phyloP scores from a whole-genome alignment of 2,888 invertebrate genomes.

The Diachrysia chrysitis region DNA sequence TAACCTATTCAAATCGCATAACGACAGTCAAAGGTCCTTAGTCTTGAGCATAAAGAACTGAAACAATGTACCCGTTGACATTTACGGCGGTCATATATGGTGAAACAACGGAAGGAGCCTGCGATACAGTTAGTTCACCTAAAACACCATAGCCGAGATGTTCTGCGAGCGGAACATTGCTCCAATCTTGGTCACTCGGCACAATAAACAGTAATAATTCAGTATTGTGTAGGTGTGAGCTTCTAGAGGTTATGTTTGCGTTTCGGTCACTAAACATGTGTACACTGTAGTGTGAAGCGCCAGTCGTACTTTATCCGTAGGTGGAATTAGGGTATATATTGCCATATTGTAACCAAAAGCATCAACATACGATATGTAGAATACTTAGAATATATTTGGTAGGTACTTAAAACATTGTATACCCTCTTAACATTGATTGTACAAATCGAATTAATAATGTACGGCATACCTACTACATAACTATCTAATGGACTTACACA shows the following conservation, averaged over 20 bases:
- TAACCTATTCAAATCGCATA: constrained; percentile 46
- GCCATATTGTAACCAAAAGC: background rate
- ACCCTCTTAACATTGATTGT: constrained; percentile 14
- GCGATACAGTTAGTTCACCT: constrained; percentile 78
- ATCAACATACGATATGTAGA: background rate
- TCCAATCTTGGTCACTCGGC: constrained; percentile 66
- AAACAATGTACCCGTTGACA: constrained; percentile 54
- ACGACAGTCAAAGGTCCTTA: constrained; percentile 47
- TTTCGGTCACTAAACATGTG: constrained; percentile 24
- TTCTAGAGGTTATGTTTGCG: constrained; percentile 29
- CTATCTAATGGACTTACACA: constrained; percentile 27
- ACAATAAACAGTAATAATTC: constrained; percentile 55
- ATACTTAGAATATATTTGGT: background rate
- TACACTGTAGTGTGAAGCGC: constrained; percentile 25
- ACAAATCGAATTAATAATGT: constrained; percentile 3
- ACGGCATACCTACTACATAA: background rate
- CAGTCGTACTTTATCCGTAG: constrained; percentile 11
- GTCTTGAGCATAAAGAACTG: constrained; percentile 47
- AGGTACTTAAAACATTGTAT: background rate
- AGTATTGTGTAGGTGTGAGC: constrained; percentile 42
- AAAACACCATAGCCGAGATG: constrained; percentile 77
- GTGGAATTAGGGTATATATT: background rate
- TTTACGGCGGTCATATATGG: constrained; percentile 62
- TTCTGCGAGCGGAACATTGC: constrained; percentile 76
- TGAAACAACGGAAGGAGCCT: constrained; percentile 69